Conservation (phyloP, 2,113 vertebrate species). For the Sus scrofa region T2T-Sscrofa CM000824.6:157221001-157221500, state of each 20-base stretch:
- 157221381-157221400: not conserved
- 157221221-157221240: not conserved
- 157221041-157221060: too few relatives aligned
- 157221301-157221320: not conserved
- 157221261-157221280: not conserved
- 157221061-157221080: too few relatives aligned
- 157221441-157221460: not conserved
- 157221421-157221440: not conserved
- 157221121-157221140: not conserved
- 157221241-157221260: not conserved
- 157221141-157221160: slow-evolving; percentile 4
- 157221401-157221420: not conserved
- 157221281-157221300: not conserved
- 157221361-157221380: not conserved
- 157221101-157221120: not conserved
- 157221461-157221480: not conserved
- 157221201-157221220: not conserved
- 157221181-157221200: not conserved
- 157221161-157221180: not conserved
- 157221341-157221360: not conserved
- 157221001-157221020: too few relatives aligned
- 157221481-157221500: not conserved
- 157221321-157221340: not conserved
- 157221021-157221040: too few relatives aligned
- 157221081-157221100: not conserved